Evolutionary conservation across 2,113 vertebrate genomes (phyloP), one percentile per base, ranked within the genome.

Genomic region (Corythornis cristatus): DNA sequence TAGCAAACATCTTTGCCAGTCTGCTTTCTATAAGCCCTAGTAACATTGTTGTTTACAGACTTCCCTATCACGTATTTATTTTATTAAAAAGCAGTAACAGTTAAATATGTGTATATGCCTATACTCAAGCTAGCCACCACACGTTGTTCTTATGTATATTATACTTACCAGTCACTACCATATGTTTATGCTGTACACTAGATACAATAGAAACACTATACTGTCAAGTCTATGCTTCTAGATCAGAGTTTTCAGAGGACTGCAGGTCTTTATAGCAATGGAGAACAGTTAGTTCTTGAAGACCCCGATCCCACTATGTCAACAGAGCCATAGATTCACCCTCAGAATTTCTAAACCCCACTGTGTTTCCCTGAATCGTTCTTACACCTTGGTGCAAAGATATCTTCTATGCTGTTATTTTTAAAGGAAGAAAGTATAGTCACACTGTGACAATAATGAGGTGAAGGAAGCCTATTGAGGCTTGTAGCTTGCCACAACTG

Each of bases 41-140:
- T 25, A 88, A 72, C 26, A 40, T 18, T 68, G 48, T 19, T 93
- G 26, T 81, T 94, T 86, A 75, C 77, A 94, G n/a, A 29, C 10
- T 88, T 71, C 26, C 13, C 15, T 56, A 67, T 35, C 0, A 20
- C 15, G 16, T 78, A 85, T 88, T 86, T 61, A 60, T 81, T 91
- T 88, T 54, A 87, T 85, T 83, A 42, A 87, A 94, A 88, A 93
- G 19, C 56, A 83, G 37, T 61, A 80, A 83, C 17, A 45, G 42
- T 74, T 64, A 91, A 77, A 50, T 73, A 35, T 8, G 7, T 54
- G 33, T 77, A 15, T 56, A 50, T 15, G 23, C 25, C 31, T 79
- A 7, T 13, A 40, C 0, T 3, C 21, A 76, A 88, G 17, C 25
- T 48, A 90, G 29, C 18, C 56, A 31, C 67, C 0, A 2, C 15